These are phyloP conservation scores for Apogon hyalosoma DNA, from an alignment of 2,797 vertebrate genomes.

Conservation along the genomic window DNA sequence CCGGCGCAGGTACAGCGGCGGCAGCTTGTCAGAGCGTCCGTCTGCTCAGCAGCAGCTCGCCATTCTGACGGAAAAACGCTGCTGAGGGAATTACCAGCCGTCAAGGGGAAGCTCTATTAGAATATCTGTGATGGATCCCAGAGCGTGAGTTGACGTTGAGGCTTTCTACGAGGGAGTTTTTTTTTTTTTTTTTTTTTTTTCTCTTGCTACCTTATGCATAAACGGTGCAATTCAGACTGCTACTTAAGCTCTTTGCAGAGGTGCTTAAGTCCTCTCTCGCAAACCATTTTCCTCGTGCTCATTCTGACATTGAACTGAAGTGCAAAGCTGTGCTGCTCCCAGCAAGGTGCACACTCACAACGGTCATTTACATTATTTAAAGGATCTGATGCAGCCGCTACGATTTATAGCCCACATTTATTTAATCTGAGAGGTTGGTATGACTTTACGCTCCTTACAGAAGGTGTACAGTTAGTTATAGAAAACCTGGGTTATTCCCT, in stretches of 20 bases:
- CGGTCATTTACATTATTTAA: slow-evolving; percentile 62
- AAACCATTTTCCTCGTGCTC: slow-evolving; percentile 54
- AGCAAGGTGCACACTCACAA: slow-evolving; percentile 33
- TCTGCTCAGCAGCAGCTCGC: slow-evolving; percentile 58
- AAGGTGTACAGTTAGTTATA: not conserved
- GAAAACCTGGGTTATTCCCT: not conserved
- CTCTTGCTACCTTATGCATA: slow-evolving; percentile 62
- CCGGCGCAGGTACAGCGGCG: slow-evolving; percentile 40
- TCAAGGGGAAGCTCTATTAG: slow-evolving; percentile 66
- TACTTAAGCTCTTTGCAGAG: slow-evolving; percentile 68
- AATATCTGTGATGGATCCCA: slow-evolving; percentile 71
- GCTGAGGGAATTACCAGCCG: slow-evolving; percentile 69
- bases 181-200: slow-evolving; percentile 30
- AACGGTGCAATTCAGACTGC: slow-evolving; percentile 71
- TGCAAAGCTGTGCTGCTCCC: slow-evolving; percentile 54
- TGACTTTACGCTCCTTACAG: not conserved
- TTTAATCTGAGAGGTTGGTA: not conserved
- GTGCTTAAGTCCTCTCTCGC: slow-evolving; percentile 68
- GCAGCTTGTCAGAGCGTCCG: slow-evolving; percentile 63
- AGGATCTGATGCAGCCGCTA: slow-evolving; percentile 14
- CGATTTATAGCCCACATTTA: not conserved
- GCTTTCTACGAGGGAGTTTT: slow-evolving; percentile 11
- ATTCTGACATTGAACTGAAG: slow-evolving; percentile 74
- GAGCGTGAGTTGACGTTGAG: slow-evolving; percentile 62
- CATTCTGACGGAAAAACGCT: slow-evolving; percentile 46